phyloP scores from a whole-genome alignment of 2,888 invertebrate species.

The Habrosyne pyritoides region DNA sequence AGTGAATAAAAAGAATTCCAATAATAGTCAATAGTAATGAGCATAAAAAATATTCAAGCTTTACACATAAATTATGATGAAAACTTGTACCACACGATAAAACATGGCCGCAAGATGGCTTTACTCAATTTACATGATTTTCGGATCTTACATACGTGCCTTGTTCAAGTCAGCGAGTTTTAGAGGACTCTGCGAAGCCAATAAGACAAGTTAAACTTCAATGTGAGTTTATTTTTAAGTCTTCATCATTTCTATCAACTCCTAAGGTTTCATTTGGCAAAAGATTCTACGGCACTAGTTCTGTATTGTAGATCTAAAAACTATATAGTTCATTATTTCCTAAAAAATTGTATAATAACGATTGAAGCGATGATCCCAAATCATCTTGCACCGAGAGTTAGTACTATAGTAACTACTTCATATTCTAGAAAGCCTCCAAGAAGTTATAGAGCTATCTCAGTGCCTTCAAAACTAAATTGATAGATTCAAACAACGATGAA shows the following conservation, averaged over 20 bases:
- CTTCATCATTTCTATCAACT: too few species aligned
- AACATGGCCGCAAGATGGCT: conserved; percentile 20
- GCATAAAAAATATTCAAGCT: background rate
- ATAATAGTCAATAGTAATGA: background rate
- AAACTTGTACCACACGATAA: conserved; percentile 15
- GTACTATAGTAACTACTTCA: too few species aligned
- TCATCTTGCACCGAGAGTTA: too few species aligned
- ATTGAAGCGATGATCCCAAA: too few species aligned
- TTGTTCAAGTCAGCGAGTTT: background rate
- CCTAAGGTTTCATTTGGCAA: too few species aligned
- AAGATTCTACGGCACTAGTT: too few species aligned
- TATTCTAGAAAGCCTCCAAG: too few species aligned
- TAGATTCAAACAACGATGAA: background rate
- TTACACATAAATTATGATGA: background rate
- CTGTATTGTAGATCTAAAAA: too few species aligned
- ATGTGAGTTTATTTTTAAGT: background rate
- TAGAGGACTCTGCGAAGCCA: background rate
- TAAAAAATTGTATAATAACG: too few species aligned
- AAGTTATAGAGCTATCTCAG: too few species aligned
- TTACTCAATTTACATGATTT: conserved; percentile 30
- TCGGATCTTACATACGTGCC: conserved; percentile 22
- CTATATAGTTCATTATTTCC: too few species aligned
- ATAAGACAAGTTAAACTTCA: background rate
- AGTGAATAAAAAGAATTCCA: background rate
- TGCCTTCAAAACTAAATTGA: too few species aligned